Evolutionary conservation across 2,797 vertebrate genomes (phyloP).

Genomic region (Selene dorsalis): DNA sequence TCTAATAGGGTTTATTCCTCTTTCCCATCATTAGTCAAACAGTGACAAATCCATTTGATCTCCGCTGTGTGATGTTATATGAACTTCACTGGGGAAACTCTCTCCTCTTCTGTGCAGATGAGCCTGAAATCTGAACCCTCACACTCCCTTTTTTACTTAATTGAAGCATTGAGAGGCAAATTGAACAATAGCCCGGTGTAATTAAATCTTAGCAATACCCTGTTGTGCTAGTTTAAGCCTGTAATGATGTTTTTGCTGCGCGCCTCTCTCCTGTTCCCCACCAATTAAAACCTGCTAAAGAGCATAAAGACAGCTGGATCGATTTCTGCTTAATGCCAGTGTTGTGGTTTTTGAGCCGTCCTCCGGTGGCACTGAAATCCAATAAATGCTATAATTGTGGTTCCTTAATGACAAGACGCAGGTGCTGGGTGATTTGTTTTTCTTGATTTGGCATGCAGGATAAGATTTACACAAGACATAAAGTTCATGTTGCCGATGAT

Average conservation of each 20-base stretch:
- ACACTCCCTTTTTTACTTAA: constrained; percentile 71
- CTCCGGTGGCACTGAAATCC: constrained; percentile 78
- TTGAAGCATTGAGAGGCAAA: constrained; percentile 81
- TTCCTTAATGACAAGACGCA: constrained; percentile 81
- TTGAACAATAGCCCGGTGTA: constrained; percentile 84
- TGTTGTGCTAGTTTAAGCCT: constrained; percentile 80
- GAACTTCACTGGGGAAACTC: constrained; percentile 79
- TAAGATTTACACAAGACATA: constrained; percentile 64
- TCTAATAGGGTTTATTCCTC: constrained; percentile 81
- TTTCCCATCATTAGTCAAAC: constrained; percentile 81
- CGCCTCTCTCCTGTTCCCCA: constrained; percentile 79
- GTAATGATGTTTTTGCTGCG: constrained; percentile 84
- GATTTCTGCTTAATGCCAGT: constrained; percentile 79
- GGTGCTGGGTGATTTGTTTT: constrained; percentile 80
- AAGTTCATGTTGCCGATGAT: constrained; percentile 43
- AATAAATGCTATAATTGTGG: constrained; percentile 83
- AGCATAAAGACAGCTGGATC: constrained; percentile 81
- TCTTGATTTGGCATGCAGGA: constrained; percentile 71
- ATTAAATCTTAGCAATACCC: constrained; percentile 85
- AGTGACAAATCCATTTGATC: constrained; percentile 80
- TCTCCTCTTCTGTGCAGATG: constrained; percentile 67
- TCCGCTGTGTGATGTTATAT: constrained; percentile 77
- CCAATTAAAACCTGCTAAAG: constrained; percentile 86
- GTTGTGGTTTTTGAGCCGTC: constrained; percentile 73
- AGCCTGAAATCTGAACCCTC: constrained; percentile 77